Conservation (phyloP, 1,140 invertebrate species). For the Pogonomyrmex californicus region DNA sequence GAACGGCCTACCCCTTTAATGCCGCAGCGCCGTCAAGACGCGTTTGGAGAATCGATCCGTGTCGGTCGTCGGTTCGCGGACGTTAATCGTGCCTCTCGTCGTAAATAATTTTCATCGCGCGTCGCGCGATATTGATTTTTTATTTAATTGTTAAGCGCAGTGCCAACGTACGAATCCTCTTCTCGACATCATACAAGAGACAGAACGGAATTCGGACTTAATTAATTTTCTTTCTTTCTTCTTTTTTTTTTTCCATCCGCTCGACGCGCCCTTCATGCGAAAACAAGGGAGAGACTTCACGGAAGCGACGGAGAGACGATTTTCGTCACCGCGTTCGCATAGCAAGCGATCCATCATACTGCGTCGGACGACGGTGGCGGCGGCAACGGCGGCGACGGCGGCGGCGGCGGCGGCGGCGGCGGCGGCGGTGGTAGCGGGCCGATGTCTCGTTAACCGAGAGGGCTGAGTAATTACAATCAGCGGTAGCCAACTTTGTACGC, state of each 20-base stretch:
- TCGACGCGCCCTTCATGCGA: slow-evolving; percentile 27
- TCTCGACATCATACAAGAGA: background rate
- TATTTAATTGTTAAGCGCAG: background rate
- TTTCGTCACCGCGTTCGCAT: slow-evolving; percentile 39
- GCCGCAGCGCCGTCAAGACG: slow-evolving; percentile 81
- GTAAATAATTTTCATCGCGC: background rate
- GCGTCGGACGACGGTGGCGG: slow-evolving; percentile 41
- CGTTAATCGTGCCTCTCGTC: slow-evolving; percentile 24
- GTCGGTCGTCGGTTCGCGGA: slow-evolving; percentile 17
- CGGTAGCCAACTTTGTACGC: slow-evolving; percentile 61
- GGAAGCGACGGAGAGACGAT: slow-evolving; percentile 22
- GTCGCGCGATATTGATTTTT: background rate
- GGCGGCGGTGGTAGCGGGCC: background rate
- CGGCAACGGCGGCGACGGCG: background rate
- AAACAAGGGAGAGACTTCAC: slow-evolving; percentile 45
- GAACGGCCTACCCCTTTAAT: slow-evolving; percentile 84
- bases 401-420: slow-evolving; percentile 7
- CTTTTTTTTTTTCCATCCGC: background rate
- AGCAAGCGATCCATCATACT: slow-evolving; percentile 72
- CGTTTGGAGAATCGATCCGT: slow-evolving; percentile 78
- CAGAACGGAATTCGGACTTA: background rate
- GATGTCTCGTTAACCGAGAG: slow-evolving; percentile 73
- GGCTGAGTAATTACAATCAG: slow-evolving; percentile 76
- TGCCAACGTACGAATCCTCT: background rate
- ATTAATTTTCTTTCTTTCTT: slow-evolving; percentile 10